These are phyloP conservation scores for Ischnus inquisitorius DNA, from an alignment of 2,888 invertebrate genomes.

Conservation along the genomic window DNA sequence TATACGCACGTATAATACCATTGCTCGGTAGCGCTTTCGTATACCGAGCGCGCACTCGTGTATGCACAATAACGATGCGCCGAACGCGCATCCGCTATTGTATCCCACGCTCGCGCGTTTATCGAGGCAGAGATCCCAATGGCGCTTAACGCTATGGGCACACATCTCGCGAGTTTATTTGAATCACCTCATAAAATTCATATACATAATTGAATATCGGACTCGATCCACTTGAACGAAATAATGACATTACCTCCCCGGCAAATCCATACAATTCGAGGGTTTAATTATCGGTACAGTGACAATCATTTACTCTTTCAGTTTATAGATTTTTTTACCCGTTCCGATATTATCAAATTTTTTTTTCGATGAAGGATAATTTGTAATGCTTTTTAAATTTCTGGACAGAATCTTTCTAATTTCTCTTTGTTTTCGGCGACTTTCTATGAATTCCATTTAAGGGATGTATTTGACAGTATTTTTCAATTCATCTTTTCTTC, in stretches of 20 bases:
- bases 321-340: too few species aligned
- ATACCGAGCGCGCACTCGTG: conserved; percentile 5
- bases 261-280: too few species aligned
- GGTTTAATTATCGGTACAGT: too few species aligned
- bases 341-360: too few species aligned
- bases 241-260: not conserved
- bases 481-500: not conserved
- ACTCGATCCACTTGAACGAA: not conserved
- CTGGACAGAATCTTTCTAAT: too few species aligned
- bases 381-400: too few species aligned
- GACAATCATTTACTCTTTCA: too few species aligned
- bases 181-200: conserved; percentile 4
- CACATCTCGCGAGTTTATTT: not conserved
- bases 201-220: conserved; percentile 2
- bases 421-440: too few species aligned
- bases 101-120: conserved; percentile 9
- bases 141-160: conserved; percentile 8
- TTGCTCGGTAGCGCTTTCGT: not conserved
- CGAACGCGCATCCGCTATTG: conserved; percentile 19
- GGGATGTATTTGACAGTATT: not conserved
- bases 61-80: conserved; percentile 23
- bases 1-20: conserved; percentile 10
- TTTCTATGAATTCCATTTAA: too few species aligned
- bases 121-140: conserved; percentile 16
- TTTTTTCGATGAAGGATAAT: too few species aligned